Evolutionary conservation across 2,113 vertebrate species (phyloP).

Genomic region (Myiopsitta monachus): DNA sequence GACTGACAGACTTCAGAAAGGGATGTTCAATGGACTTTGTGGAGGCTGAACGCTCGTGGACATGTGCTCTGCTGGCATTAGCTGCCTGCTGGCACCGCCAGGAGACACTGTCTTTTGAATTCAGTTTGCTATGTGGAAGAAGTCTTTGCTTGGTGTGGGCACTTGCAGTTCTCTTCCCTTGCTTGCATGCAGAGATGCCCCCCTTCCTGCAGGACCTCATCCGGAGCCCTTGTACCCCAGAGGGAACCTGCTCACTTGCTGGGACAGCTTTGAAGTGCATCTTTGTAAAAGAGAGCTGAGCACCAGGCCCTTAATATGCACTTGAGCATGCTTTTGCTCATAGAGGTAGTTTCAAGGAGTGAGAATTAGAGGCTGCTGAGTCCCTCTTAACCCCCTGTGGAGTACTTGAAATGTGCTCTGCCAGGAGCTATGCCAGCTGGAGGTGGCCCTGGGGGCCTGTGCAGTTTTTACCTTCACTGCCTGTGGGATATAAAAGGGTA

Average conservation of each 20-base stretch:
- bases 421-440: neutral
- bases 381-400: neutral
- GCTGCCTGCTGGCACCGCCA: neutral
- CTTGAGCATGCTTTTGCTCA: rapidly evolving
- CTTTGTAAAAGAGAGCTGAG: neutral
- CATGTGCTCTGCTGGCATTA: rapidly evolving
- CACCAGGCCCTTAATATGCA: neutral
- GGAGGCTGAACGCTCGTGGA: rapidly evolving
- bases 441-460: neutral
- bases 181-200: neutral
- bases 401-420: neutral
- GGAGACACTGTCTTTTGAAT: neutral
- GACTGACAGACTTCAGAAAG: neutral
- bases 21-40: neutral
- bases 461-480: neutral
- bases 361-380: neutral
- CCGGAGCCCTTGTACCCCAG: neutral
- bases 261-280: neutral
- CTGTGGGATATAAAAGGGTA: neutral
- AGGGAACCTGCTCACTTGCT: neutral
- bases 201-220: rapidly evolving
- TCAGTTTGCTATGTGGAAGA: neutral
- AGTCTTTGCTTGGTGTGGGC: neutral
- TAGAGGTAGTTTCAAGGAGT: neutral
- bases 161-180: neutral